Conservation (phyloP, 1,140 invertebrate species). For the Caenorhabditis tropicalis region DNA sequence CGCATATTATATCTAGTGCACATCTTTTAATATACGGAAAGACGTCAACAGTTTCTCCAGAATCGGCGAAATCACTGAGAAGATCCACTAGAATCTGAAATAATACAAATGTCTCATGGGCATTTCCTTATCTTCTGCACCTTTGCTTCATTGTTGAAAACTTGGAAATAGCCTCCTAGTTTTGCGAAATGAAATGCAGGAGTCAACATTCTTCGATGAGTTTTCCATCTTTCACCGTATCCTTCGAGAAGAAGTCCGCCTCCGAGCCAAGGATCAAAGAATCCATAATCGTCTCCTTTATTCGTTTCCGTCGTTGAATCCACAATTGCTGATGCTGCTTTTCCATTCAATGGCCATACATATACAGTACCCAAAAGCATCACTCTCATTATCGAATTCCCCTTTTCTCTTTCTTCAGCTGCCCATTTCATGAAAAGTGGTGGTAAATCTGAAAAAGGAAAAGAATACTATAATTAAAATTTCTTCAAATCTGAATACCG, state of each 20-base stretch:
- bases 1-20: conserved; percentile 52
- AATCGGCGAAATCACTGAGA: conserved; percentile 76
- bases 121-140: conserved; percentile 63
- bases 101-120: background rate
- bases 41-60: conserved; percentile 79
- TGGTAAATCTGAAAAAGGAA: background rate
- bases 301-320: conserved; percentile 46
- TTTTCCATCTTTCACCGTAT: conserved; percentile 79
- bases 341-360: conserved; percentile 29
- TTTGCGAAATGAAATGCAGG: conserved; percentile 89
- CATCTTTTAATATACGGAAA: conserved; percentile 81
- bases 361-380: background rate
- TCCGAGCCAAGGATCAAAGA: conserved; percentile 54
- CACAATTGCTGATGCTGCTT: background rate
- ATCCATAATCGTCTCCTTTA: conserved; percentile 54
- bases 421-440: background rate
- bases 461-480: background rate
- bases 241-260: conserved; percentile 44
- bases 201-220: conserved; percentile 84
- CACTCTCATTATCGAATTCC: conserved; percentile 1
- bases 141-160: conserved; percentile 82
- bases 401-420: background rate
- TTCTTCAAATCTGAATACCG: too few relatives aligned
- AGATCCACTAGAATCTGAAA: conserved; percentile 77
- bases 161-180: conserved; percentile 82